Evolutionary conservation across 2,888 invertebrate genomes (phyloP).

Genomic region (Agrypnus murinus): DNA sequence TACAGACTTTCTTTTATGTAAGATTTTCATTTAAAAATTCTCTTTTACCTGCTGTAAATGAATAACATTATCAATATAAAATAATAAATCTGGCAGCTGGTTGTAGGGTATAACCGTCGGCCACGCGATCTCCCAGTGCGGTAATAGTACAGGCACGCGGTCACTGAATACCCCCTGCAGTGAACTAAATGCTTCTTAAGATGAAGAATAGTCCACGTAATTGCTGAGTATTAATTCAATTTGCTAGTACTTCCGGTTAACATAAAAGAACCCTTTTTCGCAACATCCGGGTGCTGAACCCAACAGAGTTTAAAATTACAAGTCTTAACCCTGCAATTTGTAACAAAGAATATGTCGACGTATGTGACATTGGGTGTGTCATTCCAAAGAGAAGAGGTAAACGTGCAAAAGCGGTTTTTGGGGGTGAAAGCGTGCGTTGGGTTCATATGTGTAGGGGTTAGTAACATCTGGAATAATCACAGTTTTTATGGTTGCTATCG

Average conservation of each 20-base stretch:
- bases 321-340: slow-evolving; percentile 70
- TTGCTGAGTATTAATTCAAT: slow-evolving; percentile 73
- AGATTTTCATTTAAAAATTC: no score
- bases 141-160: slow-evolving; percentile 67
- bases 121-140: slow-evolving; percentile 67
- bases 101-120: slow-evolving; percentile 57
- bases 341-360: slow-evolving; percentile 63
- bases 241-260: slow-evolving; percentile 69
- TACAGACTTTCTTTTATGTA: no score
- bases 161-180: slow-evolving; percentile 64
- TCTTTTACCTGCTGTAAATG: no score
- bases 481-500: not conserved
- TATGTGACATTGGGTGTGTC: slow-evolving; percentile 65
- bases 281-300: slow-evolving; percentile 67
- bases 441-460: not conserved
- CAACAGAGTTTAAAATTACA: slow-evolving; percentile 68
- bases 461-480: not conserved
- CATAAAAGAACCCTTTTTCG: slow-evolving; percentile 67
- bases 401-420: slow-evolving; percentile 47
- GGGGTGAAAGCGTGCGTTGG: slow-evolving; percentile 42
- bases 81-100: slow-evolving; percentile 57
- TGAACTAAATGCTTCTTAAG: slow-evolving; percentile 70
- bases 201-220: slow-evolving; percentile 69
- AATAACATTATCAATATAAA: slow-evolving; percentile 35
- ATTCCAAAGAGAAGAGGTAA: slow-evolving; percentile 63